A percentile compares a stretch with the other conserved stretches of the same genome.
phyloP scores from a whole-genome alignment of 2,888 invertebrate genomes.

The Sminthurinus aureus region DNA sequence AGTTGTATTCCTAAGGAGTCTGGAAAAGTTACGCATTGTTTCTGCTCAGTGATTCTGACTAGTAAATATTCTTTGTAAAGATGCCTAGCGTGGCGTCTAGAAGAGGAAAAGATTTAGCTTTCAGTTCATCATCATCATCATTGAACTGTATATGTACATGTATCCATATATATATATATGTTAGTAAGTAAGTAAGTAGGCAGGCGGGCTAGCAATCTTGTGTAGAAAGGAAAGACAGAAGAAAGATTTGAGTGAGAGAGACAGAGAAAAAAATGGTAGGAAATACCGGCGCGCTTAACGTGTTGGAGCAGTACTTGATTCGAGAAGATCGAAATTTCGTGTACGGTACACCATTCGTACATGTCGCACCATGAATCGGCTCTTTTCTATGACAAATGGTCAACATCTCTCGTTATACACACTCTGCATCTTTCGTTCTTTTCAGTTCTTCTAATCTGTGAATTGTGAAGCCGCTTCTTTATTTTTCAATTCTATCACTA shows the following conservation, averaged over 20 bases:
- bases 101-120: not conserved
- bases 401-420: slow-evolving; percentile 43
- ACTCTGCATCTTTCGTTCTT: slow-evolving; percentile 43
- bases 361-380: slow-evolving; percentile 51
- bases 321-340: slow-evolving; percentile 41
- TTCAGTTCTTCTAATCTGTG: slow-evolving; percentile 43
- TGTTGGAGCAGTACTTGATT: slow-evolving; percentile 39
- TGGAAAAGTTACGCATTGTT: slow-evolving; percentile 17
- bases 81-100: not conserved
- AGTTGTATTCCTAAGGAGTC: slow-evolving; percentile 1
- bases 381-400: slow-evolving; percentile 52
- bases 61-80: slow-evolving; percentile 23
- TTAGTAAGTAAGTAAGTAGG: not conserved
- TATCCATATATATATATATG: too few relatives aligned
- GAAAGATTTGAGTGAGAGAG: slow-evolving; percentile 17
- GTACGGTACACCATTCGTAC: too few relatives aligned
- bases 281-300: slow-evolving; percentile 36
- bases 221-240: not conserved
- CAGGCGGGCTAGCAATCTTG: not conserved
- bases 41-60: slow-evolving; percentile 12
- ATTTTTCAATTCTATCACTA: not conserved
- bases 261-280: slow-evolving; percentile 14
- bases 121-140: not conserved
- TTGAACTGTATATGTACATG: not conserved
- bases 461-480: slow-evolving; percentile 22